Conservation (phyloP, 2,888 invertebrate species). For the Thelaira solivaga region DNA sequence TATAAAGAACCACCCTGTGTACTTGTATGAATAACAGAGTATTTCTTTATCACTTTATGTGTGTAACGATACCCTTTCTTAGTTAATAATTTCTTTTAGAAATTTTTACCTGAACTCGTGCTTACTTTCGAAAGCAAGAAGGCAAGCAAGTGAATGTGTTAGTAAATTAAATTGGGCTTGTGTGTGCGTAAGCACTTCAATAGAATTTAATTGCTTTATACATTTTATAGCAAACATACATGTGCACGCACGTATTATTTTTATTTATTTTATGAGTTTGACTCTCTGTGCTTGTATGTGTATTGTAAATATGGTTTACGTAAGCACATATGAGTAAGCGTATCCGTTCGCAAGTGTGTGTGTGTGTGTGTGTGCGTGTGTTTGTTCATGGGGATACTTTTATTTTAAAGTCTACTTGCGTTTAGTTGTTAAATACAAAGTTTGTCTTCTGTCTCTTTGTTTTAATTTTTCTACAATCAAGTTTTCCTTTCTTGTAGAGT, state of each 20-base stretch:
- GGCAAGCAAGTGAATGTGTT: neutral
- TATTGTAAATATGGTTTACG: too few species aligned
- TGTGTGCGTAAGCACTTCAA: slow-evolving; percentile 57
- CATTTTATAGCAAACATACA: slow-evolving; percentile 31
- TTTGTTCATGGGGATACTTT: neutral
- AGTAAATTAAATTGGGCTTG: slow-evolving; percentile 40
- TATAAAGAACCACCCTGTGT: too few species aligned
- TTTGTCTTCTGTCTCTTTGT: neutral
- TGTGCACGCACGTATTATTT: too few species aligned
- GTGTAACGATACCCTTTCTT: too few species aligned
- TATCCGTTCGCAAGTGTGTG: neutral
- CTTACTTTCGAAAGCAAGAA: too few species aligned
- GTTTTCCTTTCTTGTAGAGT: neutral
- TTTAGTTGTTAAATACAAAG: neutral
- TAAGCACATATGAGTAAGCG: too few species aligned
- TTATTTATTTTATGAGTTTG: too few species aligned
- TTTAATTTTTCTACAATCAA: neutral
- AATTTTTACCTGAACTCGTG: too few species aligned
- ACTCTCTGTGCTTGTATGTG: too few species aligned
- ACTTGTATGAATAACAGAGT: too few species aligned
- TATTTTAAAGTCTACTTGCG: neutral
- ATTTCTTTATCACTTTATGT: too few species aligned
- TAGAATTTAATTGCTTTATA: slow-evolving; percentile 57
- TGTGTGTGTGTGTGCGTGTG: neutral
- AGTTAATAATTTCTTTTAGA: too few species aligned